Evolutionary conservation across 2,797 vertebrate genomes (phyloP).

Genomic region (Urocyon cinereoargenteus): DNA sequence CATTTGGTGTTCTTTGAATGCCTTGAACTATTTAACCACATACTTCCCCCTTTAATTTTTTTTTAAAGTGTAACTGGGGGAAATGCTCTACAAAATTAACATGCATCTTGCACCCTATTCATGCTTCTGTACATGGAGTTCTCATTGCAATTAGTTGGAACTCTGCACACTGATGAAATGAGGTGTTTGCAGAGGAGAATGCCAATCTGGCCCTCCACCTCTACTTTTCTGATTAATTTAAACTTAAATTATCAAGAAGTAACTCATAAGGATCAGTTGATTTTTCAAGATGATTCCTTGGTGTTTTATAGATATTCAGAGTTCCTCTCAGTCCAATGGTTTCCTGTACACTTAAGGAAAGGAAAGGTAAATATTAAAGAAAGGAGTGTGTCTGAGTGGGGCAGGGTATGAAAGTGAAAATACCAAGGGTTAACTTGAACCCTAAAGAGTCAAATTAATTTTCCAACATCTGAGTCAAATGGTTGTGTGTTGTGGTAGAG

Average conservation of each 20-base stretch:
- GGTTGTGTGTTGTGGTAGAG: neutral
- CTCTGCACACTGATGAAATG: conserved; percentile 65
- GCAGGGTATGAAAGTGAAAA: neutral
- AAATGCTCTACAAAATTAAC: conserved; percentile 76
- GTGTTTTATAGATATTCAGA: conserved; percentile 51
- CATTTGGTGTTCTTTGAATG: conserved; percentile 69
- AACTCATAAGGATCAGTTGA: conserved; percentile 52
- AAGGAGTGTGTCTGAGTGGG: neutral
- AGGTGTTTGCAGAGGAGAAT: conserved; percentile 52
- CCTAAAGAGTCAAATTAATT: neutral
- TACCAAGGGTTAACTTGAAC: neutral
- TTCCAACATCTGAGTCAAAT: neutral
- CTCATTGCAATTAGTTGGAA: conserved; percentile 72
- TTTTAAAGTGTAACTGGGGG: conserved; percentile 49
- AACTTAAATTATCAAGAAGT: conserved; percentile 64
- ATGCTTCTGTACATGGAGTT: conserved; percentile 66
- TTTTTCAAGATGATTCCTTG: conserved; percentile 52
- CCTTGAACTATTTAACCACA: conserved; percentile 80
- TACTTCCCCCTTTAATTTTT: conserved; percentile 63
- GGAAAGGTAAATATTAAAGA: neutral
- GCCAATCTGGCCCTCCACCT: conserved; percentile 55
- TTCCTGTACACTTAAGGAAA: neutral
- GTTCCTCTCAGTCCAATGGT: neutral
- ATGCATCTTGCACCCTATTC: conserved; percentile 62
- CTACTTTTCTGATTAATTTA: conserved; percentile 73